These are phyloP conservation scores for Rugalucina vietnamica DNA, from an alignment of 2,888 invertebrate genomes.

Conservation along the genomic window DNA sequence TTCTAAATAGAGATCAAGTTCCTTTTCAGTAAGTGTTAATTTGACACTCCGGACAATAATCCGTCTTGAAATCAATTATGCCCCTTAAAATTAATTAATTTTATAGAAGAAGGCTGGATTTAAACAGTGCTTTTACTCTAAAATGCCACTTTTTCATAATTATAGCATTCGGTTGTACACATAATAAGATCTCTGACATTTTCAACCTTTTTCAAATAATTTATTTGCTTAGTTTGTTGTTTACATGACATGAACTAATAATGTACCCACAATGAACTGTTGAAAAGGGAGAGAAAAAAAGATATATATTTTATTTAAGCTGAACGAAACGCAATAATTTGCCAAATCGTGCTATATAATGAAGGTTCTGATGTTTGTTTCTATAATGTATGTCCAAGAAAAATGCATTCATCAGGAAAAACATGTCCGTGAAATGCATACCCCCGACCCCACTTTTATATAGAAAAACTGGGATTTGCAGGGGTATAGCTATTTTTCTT, in stretches of 20 bases:
- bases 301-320: no score
- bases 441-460: not conserved
- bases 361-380: not conserved
- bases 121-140: slow-evolving; percentile 1
- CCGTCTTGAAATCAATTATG: not conserved
- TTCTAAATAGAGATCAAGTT: not conserved
- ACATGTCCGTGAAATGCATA: not conserved
- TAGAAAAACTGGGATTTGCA: no score
- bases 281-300: no score
- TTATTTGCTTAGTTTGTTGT: slow-evolving; percentile 4
- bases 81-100: slow-evolving; percentile 2
- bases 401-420: not conserved
- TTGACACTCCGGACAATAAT: not conserved
- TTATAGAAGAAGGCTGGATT: slow-evolving; percentile 9
- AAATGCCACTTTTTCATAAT: slow-evolving; percentile 3
- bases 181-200: slow-evolving; percentile 3
- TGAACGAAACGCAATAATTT: not conserved
- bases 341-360: not conserved
- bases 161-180: not conserved
- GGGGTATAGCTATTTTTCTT: no score
- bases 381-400: not conserved
- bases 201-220: not conserved
- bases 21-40: not conserved
- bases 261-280: not conserved
- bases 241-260: not conserved